Conservation (phyloP, 2,888 invertebrate genomes). For the Lypha dubia region DNA sequence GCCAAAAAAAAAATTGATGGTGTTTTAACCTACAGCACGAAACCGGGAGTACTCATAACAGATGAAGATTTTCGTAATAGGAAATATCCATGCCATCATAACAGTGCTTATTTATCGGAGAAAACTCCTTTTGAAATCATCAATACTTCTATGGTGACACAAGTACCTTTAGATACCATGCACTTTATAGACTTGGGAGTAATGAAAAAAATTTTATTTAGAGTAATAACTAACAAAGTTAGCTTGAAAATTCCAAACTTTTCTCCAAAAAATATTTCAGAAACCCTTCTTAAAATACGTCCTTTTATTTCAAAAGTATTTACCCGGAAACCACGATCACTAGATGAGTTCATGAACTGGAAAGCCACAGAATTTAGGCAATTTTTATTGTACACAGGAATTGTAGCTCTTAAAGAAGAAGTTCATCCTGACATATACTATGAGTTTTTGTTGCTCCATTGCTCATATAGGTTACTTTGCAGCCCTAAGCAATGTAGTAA, state of each 20-base stretch:
- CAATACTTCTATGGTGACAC: conserved; percentile 18
- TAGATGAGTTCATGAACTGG: conserved; percentile 37
- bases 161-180: conserved; percentile 20
- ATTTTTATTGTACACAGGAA: conserved; percentile 38
- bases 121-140: conserved; percentile 35
- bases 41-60: conserved; percentile 20
- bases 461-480: conserved; percentile 20
- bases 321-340: conserved; percentile 23
- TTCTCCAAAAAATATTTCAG: conserved; percentile 31
- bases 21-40: no score
- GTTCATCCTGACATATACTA: conserved; percentile 33
- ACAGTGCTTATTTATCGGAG: conserved; percentile 18
- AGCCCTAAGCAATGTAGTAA: conserved; percentile 33
- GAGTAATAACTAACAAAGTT: conserved; percentile 39
- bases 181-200: conserved; percentile 48
- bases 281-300: conserved; percentile 25
- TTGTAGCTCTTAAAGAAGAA: conserved; percentile 30
- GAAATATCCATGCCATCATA: conserved; percentile 29
- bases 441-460: conserved; percentile 24
- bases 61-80: conserved; percentile 45
- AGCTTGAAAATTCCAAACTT: conserved; percentile 29
- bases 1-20: conserved; percentile 21
- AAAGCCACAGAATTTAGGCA: conserved; percentile 36
- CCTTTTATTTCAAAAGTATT: conserved; percentile 16
- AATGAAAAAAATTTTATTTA: conserved; percentile 37